A percentile compares a stretch with the other conserved stretches of the same genome.
phyloP scores from a whole-genome alignment of 2,797 vertebrate species.

The Denticeps clupeoides region DNA sequence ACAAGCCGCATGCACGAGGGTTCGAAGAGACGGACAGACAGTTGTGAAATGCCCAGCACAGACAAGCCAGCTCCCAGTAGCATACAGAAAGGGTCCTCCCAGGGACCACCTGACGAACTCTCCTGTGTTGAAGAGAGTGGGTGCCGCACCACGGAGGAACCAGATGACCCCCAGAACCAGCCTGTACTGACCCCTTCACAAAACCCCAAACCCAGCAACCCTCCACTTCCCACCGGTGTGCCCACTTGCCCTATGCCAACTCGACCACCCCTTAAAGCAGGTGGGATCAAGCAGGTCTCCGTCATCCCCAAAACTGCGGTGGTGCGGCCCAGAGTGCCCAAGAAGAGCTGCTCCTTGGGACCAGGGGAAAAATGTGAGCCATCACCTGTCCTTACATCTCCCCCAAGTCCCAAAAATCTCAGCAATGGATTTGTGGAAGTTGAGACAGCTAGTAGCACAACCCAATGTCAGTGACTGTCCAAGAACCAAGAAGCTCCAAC shows the following conservation, averaged over 20 bases:
- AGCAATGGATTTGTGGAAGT: conserved; percentile 54
- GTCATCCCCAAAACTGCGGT: conserved; percentile 42
- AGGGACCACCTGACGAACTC: too few relatives aligned
- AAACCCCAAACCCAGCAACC: conserved; percentile 31
- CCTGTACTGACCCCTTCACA: conserved; percentile 14
- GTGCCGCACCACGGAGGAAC: neutral
- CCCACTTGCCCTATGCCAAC: conserved; percentile 16
- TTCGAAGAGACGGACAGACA: conserved; percentile 54
- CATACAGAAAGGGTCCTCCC: conserved; percentile 47
- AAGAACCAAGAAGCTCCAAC: neutral
- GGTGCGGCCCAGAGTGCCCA: conserved; percentile 42
- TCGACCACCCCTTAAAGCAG: conserved; percentile 53
- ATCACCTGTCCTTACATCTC: conserved; percentile 22
- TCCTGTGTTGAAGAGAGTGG: too few relatives aligned
- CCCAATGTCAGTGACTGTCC: conserved; percentile 48
- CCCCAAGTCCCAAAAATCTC: conserved; percentile 49
- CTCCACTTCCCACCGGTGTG: conserved; percentile 10
- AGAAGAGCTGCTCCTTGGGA: conserved; percentile 49
- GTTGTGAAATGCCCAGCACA: conserved; percentile 51
- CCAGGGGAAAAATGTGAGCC: conserved; percentile 23
- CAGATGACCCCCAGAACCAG: conserved; percentile 21
- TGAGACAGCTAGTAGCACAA: conserved; percentile 40
- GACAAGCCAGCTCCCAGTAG: conserved; percentile 44
- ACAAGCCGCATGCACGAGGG: conserved; percentile 75
- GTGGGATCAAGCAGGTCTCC: conserved; percentile 45